Evolutionary conservation across 2,797 vertebrate genomes (phyloP), one percentile per base, ranked within the genome.

Genomic region (Helicolenus hilgendorfi): DNA sequence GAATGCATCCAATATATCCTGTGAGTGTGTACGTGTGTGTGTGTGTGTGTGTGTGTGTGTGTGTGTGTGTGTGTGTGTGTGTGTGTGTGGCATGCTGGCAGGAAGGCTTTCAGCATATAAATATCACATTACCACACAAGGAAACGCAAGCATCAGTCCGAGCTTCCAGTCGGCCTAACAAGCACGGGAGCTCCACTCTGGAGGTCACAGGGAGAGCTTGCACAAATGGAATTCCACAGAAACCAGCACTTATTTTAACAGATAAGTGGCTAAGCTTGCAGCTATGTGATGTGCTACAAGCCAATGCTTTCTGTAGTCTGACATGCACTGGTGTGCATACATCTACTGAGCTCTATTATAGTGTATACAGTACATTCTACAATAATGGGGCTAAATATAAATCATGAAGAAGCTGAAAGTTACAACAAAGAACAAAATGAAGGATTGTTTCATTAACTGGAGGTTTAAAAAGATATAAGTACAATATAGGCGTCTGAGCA

Each of bases 41-140:
- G 89, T 83, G 94, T 72, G 92, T 29, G 89, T 27, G 75, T 84
- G 89, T 65, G 29, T 31, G 6, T 77, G 75, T 84, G 89, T 65
- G n/a, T 64, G 74, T 31, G 38, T 76, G 76, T 85, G 89, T 65
- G 31, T 33, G 2, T 77, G 75, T 85, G 89, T 65, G 72, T 83
- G 79, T 76, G 90, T 84, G 94, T 72, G 92, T 31, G 89, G 88
- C 84, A 88, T 81, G 91, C 89, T 92, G 89, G 94, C 94, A 97
- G 94, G 95, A 96, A 95, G 91, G 95, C 92, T 96, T 96, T 94
- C 96, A 96, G 96, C 93, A 94, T 97, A 97, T 97, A 98, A 97
- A 97, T 97, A 97, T 97, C 96, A 94, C 97, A 97, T 97, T 97
- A 97, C 96, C 94, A 95, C 96, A 97, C 94, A 97, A 97, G 96